Conservation (phyloP, 1,140 invertebrate species). For the Bombyx mori region ASM3026992v2 NC_085112.1:15344501-15345000, state of each 20-base stretch:
- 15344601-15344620: too few species aligned
- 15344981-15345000: conserved; percentile 79
- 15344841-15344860: conserved; percentile 43
- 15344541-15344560: too few species aligned
- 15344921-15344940: conserved; percentile 79
- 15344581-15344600: too few species aligned
- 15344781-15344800: conserved; percentile 48
- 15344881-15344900: conserved; percentile 42
- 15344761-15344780: too few species aligned
- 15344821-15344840: conserved; percentile 57
- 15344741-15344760: neutral
- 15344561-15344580: too few species aligned
- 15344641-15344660: too few species aligned
- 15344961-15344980: conserved; percentile 83
- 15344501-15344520: too few species aligned
- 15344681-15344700: too few species aligned
- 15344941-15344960: conserved; percentile 83
- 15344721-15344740: neutral
- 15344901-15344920: conserved; percentile 73
- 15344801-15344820: conserved; percentile 49
- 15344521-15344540: too few species aligned
- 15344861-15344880: conserved; percentile 49
- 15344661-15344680: too few species aligned
- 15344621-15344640: too few species aligned
- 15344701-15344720: too few species aligned